These are phyloP conservation scores for Astyanax mexicanus DNA, from an alignment of 2,797 vertebrate genomes.

Conservation along the genomic window DNA sequence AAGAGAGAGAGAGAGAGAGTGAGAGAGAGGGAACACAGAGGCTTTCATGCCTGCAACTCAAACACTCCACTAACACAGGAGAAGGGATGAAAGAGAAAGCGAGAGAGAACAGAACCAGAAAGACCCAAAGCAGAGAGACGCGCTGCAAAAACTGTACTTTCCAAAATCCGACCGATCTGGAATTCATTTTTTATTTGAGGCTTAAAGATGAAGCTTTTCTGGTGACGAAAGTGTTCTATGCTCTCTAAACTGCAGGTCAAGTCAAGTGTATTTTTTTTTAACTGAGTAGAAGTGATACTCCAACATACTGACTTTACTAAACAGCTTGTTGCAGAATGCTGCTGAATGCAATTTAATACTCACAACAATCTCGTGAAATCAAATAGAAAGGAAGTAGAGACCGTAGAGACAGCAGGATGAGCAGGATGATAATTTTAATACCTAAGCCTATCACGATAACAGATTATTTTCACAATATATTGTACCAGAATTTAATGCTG, in stretches of 20 bases:
- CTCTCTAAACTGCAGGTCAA: slow-evolving; percentile 21
- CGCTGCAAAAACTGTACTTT: background rate
- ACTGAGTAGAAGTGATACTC: slow-evolving; percentile 43
- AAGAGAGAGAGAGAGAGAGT: too few species aligned
- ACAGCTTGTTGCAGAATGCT: too few species aligned
- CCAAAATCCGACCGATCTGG: slow-evolving; percentile 21
- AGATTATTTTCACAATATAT: too few species aligned
- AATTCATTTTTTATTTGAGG: background rate
- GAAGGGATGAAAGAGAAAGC: slow-evolving; percentile 34
- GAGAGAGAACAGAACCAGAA: slow-evolving; percentile 1
- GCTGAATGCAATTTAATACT: too few species aligned
- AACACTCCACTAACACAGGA: slow-evolving; percentile 31
- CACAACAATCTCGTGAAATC: too few species aligned
- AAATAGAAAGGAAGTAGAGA: too few species aligned
- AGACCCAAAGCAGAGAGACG: background rate
- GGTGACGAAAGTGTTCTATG: slow-evolving; percentile 13
- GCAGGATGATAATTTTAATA: too few species aligned
- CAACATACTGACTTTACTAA: too few species aligned
- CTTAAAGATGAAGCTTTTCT: background rate
- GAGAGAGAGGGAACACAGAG: slow-evolving; percentile 32
- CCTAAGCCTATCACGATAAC: too few species aligned
- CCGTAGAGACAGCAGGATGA: too few species aligned
- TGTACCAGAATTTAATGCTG: too few species aligned
- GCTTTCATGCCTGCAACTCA: slow-evolving; percentile 48
- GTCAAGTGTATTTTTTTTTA: too few species aligned